Evolutionary conservation across 2,113 vertebrate genomes (phyloP), one percentile per base, ranked within the genome.

Genomic region (Oncorhynchus tshawytscha): DNA sequence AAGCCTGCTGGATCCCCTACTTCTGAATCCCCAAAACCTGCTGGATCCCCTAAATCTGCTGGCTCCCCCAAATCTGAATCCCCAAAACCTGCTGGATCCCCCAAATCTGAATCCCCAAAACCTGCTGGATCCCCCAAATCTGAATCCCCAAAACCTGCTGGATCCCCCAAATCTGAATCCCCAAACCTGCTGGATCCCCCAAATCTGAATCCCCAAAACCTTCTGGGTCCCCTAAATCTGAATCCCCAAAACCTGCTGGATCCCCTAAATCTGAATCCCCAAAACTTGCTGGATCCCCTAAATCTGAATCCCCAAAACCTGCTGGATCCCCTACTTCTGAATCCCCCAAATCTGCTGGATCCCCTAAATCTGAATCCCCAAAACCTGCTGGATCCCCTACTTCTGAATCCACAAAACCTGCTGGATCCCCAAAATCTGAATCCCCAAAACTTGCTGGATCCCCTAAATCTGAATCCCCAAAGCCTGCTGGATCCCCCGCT

Each of bases 141-240:
- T 9, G 86, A 85, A 2, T 72, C 82, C 0, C 64, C 71, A 9
- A 81, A 87, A 29, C 25, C 2, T 27, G 2, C 77, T 20, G 74
- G 51, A 7, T 84, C 80, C 18, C 82, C 86, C 1, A 88, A 90
- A 72, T 16, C 49, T 16, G 86, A 89, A 24, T 80, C 88, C 78
- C 88, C 62, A 90, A 45, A 25, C 25, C 25, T 27, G 71, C 39
- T 1, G 84, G 84, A 34, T 60, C 75, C 4, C 24, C 75, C 11
- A 90, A 89, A 27, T 69, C 83, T 3, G 88, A 89, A 9, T 29
- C 77, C 29, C 60, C 71, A 27, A 77, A 27, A 27, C 25, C 25
- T 27, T 1, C 25, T 25, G 25, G 25, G 2, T 25, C 25, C 25
- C 25, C 25, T 1, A 25, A 25, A 25, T 22, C 65, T 16, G 86